Evolutionary conservation across 2,797 vertebrate species (phyloP), one percentile per base, ranked within the genome.

Genomic region (Parauchenoglanis ngamensis): DNA sequence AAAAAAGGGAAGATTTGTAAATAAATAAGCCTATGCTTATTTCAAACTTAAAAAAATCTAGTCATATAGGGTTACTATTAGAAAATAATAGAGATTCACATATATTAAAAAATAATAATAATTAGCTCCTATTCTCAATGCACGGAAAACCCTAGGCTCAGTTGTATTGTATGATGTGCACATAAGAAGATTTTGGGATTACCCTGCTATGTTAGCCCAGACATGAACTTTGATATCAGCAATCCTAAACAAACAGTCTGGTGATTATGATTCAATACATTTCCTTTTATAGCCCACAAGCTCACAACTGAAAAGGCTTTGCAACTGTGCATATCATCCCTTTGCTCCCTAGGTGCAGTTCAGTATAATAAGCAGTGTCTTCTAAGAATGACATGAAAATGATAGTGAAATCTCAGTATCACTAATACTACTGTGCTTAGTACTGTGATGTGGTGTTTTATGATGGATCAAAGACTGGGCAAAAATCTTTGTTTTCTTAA

Each of bases 111-210:
- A 72, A 46, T 25, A 10, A 31, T n/a, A 21, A 67, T 13, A 35
- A 57, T 79, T 79, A 79, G 23, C 59, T 63, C 3, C 6, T 40
- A 59, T 59, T 59, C 77, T 81, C 1, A 7, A 63, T 81, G 35
- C 56, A 80, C 61, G 56, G 12, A 44, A 80, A 59, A 15, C 23
- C 3, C 57, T 46, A 7, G 57, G 6, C 54, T 59, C 21, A 56
- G 19, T 44, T 72, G 54, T 72, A 70, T 73, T 57, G 21, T 82
- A 83, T 77, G 57, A 76, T 82, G 63, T 78, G 40, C 63, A 61
- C 68, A n/a, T 87, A 87, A 89, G 83, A 87, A 83, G 83, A 87
- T 87, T 87, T 87, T 82, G 59, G 84, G 86, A 86, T 87, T 87
- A 89, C 72, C 57, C 31, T 67, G 40, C 70, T 40, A 67, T 52